A percentile compares a stretch with the other conserved stretches of the same genome.
Evolutionary conservation across 2,888 invertebrate genomes (phyloP).

Genomic region (Frankliniella fusca): DNA sequence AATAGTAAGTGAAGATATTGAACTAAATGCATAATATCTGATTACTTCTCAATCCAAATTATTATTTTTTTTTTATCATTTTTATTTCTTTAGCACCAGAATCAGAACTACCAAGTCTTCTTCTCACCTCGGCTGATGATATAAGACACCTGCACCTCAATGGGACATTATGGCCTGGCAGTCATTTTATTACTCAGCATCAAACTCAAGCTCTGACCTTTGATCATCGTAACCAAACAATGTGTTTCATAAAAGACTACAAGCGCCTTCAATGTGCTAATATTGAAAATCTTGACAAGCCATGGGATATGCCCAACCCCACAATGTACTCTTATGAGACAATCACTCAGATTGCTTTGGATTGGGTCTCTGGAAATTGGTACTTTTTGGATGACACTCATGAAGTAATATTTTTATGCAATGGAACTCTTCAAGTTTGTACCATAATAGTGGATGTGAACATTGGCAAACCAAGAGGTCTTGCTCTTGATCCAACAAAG

Average conservation of each 20-base stretch:
- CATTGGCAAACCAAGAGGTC: slow-evolving; percentile 64
- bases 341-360: slow-evolving; percentile 64
- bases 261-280: slow-evolving; percentile 62
- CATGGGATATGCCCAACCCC: slow-evolving; percentile 57
- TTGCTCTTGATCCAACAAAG: slow-evolving; percentile 73
- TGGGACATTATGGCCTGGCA: slow-evolving; percentile 50
- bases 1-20: slow-evolving; percentile 58
- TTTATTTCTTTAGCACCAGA: slow-evolving; percentile 56
- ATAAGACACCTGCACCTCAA: slow-evolving; percentile 59
- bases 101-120: slow-evolving; percentile 59
- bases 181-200: slow-evolving; percentile 47
- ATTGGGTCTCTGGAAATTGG: slow-evolving; percentile 85
- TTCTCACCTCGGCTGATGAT: slow-evolving; percentile 64
- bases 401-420: slow-evolving; percentile 69
- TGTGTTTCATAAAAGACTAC: slow-evolving; percentile 64
- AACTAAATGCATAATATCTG: too few relatives aligned
- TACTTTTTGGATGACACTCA: slow-evolving; percentile 70
- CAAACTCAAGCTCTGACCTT: slow-evolving; percentile 58
- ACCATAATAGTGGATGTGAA: slow-evolving; percentile 64
- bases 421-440: slow-evolving; percentile 59
- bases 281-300: slow-evolving; percentile 59
- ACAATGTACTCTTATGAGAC: slow-evolving; percentile 53
- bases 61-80: not conserved
- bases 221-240: slow-evolving; percentile 61
- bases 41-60: too few relatives aligned